phyloP scores from a whole-genome alignment of 2,888 invertebrate genomes.

The Drosophila suboccidentalis region DNA sequence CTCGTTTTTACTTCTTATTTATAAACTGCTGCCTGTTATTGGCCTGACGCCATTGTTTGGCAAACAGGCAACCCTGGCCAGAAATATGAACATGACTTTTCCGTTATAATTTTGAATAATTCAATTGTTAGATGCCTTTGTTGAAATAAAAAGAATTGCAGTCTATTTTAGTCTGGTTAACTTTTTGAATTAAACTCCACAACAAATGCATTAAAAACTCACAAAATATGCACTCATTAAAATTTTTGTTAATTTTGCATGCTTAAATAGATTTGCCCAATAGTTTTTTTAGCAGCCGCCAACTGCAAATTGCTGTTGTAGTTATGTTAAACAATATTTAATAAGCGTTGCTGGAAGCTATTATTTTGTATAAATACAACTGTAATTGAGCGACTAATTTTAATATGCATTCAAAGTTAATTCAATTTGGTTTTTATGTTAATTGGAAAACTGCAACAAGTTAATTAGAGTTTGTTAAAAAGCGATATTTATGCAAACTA shows the following conservation, averaged over 20 bases:
- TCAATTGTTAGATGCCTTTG: neutral
- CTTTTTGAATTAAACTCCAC: slow-evolving; percentile 16
- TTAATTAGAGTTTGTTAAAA: neutral
- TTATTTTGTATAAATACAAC: slow-evolving; percentile 14
- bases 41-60: slow-evolving; percentile 32
- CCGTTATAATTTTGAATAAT: neutral
- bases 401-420: slow-evolving; percentile 10
- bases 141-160: neutral
- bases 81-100: neutral
- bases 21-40: slow-evolving; percentile 52
- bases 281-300: slow-evolving; percentile 10
- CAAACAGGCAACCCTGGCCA: slow-evolving; percentile 10
- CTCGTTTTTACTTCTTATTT: slow-evolving; percentile 34
- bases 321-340: slow-evolving; percentile 11
- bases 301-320: slow-evolving; percentile 11
- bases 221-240: neutral
- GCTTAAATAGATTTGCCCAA: too few relatives aligned
- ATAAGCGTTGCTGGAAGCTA: slow-evolving; percentile 8
- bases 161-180: slow-evolving; percentile 3
- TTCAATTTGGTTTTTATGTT: neutral
- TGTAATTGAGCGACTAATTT: slow-evolving; percentile 34
- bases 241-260: slow-evolving; percentile 14
- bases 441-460: slow-evolving; percentile 21
- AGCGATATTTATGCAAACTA: neutral
- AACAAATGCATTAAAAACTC: neutral